Conservation (phyloP, 2,888 invertebrate species). For the Nemotelus pantherinus region DNA sequence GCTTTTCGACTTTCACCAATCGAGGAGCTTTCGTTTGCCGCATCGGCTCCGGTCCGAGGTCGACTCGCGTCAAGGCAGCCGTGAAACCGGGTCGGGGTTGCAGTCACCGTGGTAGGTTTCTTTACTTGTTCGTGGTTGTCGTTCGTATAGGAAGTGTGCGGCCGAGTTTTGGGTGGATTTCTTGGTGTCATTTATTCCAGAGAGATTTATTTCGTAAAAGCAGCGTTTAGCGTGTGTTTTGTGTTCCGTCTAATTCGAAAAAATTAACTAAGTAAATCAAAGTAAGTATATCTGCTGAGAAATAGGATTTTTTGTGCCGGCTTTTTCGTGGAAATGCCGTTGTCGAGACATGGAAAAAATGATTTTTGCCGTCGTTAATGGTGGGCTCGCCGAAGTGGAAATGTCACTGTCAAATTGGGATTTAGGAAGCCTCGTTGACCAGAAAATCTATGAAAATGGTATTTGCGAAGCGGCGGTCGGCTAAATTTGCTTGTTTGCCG, state of each 20-base stretch:
- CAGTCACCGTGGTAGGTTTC: background rate
- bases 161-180: conserved; percentile 42
- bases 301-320: background rate
- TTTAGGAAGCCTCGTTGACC: background rate
- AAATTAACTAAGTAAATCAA: conserved; percentile 21
- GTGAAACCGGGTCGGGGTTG: background rate
- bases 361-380: conserved; percentile 1
- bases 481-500: conserved; percentile 22
- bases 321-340: conserved; percentile 11
- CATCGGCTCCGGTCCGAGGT: background rate
- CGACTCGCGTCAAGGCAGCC: background rate
- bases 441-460: no score
- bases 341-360: conserved; percentile 2
- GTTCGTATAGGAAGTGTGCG: conserved; percentile 30
- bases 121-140: conserved; percentile 26
- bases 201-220: conserved; percentile 32
- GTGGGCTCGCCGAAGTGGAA: background rate
- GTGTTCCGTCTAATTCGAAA: conserved; percentile 31
- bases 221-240: conserved; percentile 36
- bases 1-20: background rate
- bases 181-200: conserved; percentile 36
- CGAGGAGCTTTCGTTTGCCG: background rate
- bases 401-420: conserved; percentile 29
- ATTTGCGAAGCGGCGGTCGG: background rate
- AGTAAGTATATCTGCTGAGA: conserved; percentile 18